Evolutionary conservation across 2,113 vertebrate species (phyloP), one percentile per base, ranked within the genome.

Genomic region (Accipiter cooperii): DNA sequence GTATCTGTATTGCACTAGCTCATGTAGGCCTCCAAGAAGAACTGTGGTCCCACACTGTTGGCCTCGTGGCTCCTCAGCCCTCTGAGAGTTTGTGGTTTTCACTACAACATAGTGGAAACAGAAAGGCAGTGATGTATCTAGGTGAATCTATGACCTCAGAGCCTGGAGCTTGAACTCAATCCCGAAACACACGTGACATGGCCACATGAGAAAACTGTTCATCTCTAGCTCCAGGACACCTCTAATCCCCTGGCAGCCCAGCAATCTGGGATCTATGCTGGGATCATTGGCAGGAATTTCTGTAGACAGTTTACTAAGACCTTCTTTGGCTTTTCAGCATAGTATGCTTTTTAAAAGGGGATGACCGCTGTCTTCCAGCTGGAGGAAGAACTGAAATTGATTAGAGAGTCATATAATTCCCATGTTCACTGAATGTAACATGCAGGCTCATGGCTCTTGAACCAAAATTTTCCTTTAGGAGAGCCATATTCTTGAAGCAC

Each of bases 141-240:
- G 42, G 25, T 76, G 26, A 73, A 65, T 52, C 49, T 26, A 13
- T 13, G 31, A 29, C 52, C 68, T 68, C 66, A 76, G n/a, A 77
- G 25, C 10, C 12, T 51, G 38, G 16, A 91, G 34, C 26, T 19
- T 73, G 46, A 81, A 25, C 40, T 47, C 65, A 65, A 11, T n/a
- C 33, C 42, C 10, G 2, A 84, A 71, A 65, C 2, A 2, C 13
- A 52, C 0, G 1, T 24, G 17, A 31, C 7, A 34, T 4, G 36
- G 40, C 17, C 54, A 34, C 22, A 51, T 13, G 13, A 60, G 70
- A 64, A 42, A 73, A 57, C 6, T 22, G 12, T 40, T 79, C 20
- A 44, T 22, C 40, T 61, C 46, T 49, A 34, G n/a, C 33, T 58
- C 38, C 44, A 83, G 34, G 18, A 51, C 11, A 49, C 3, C 9